A percentile compares a stretch with the other conserved stretches of the same genome.
Evolutionary conservation across 1,140 invertebrate genomes (phyloP).

Genomic region (Rhynchophorus ferrugineus): DNA sequence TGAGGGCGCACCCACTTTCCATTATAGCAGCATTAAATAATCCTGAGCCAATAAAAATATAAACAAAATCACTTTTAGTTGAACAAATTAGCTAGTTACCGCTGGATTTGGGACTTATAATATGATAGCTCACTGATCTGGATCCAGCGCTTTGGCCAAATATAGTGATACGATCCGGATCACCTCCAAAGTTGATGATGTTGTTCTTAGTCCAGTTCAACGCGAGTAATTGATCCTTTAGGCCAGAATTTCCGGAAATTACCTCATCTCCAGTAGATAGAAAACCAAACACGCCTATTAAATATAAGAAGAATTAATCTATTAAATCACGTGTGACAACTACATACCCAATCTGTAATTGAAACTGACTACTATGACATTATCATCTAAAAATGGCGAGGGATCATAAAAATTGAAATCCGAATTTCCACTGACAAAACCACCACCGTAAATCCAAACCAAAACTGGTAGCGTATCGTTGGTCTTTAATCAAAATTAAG

Average conservation of each 20-base stretch:
- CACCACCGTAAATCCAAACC: constrained; percentile 16
- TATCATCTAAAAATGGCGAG: constrained; percentile 42
- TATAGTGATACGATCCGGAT: neutral
- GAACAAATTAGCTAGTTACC: too few species aligned
- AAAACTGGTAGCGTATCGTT: constrained; percentile 1
- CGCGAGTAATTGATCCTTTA: neutral
- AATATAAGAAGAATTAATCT: neutral
- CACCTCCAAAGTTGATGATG: neutral
- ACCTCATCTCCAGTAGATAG: constrained; percentile 48
- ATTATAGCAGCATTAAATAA: neutral
- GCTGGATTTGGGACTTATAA: too few species aligned
- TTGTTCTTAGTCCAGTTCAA: neutral
- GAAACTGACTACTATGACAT: constrained; percentile 46
- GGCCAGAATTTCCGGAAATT: neutral
- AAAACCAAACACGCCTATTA: constrained; percentile 37
- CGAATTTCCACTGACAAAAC: constrained; percentile 4
- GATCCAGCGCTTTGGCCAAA: neutral
- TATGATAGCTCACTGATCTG: too few species aligned
- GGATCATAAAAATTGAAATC: constrained; percentile 26
- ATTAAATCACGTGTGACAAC: neutral
- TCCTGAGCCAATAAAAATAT: too few species aligned
- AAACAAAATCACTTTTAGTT: too few species aligned
- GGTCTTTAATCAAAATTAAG: too few species aligned
- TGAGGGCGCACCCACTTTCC: neutral
- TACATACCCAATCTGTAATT: constrained; percentile 46